Conservation (phyloP, 2,797 vertebrate species). For the Botia almorhae region DNA sequence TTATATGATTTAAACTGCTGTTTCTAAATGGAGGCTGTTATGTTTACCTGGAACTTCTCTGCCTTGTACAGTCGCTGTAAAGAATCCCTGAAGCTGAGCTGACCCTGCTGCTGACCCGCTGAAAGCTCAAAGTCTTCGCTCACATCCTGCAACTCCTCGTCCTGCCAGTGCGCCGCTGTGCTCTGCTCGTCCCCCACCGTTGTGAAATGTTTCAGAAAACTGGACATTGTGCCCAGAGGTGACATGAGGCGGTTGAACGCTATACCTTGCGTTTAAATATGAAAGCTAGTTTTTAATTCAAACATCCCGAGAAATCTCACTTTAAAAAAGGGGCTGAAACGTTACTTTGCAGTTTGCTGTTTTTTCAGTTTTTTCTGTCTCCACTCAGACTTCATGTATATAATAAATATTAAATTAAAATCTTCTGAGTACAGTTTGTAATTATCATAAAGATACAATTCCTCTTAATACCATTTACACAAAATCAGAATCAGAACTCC, state of each 20-base stretch:
- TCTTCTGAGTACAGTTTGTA: too few species aligned
- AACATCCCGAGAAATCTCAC: not conserved
- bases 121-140: conserved; percentile 65
- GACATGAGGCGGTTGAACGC: conserved; percentile 5
- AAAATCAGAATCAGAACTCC: too few species aligned
- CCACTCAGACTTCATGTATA: too few species aligned
- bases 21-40: not conserved
- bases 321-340: not conserved
- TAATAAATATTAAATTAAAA: too few species aligned
- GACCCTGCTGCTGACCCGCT: conserved; percentile 32
- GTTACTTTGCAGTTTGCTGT: too few species aligned
- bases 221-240: conserved; percentile 77
- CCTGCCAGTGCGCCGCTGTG: conserved; percentile 72
- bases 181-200: conserved; percentile 84
- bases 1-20: not conserved
- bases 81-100: conserved; percentile 74
- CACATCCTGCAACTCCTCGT: conserved; percentile 73
- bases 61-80: conserved; percentile 85
- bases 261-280: not conserved
- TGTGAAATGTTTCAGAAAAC: conserved; percentile 89
- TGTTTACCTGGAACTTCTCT: conserved; percentile 87
- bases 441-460: too few species aligned
- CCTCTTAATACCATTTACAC: too few species aligned
- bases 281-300: not conserved
- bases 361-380: too few species aligned